Conservation (phyloP, 1,140 invertebrate genomes). For the Akabosia matsudoensis region DNA sequence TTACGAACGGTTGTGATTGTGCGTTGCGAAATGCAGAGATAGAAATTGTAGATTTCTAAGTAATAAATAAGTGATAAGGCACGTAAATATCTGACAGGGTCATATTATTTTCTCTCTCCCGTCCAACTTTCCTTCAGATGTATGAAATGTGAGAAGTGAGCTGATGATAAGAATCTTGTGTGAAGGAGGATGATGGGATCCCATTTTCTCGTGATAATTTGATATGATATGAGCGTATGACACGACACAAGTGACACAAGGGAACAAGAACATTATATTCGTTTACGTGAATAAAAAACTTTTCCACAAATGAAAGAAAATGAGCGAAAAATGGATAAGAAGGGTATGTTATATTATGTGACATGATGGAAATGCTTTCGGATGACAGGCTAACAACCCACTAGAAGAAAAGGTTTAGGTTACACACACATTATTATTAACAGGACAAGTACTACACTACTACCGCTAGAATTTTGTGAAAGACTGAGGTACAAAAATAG, state of each 20-base stretch:
- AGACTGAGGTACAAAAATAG: too few relatives aligned
- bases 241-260: slow-evolving; percentile 8
- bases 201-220: slow-evolving; percentile 19
- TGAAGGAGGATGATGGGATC: slow-evolving; percentile 14
- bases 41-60: not conserved
- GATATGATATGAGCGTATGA: slow-evolving; percentile 19
- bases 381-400: slow-evolving; percentile 20
- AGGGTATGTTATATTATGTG: not conserved
- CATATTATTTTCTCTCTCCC: not conserved
- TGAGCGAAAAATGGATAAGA: not conserved
- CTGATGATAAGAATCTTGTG: slow-evolving; percentile 12
- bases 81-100: slow-evolving; percentile 3
- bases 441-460: not conserved
- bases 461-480: not conserved
- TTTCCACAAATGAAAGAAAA: slow-evolving; percentile 15
- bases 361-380: slow-evolving; percentile 14
- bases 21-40: not conserved
- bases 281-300: not conserved
- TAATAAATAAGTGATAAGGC: not conserved
- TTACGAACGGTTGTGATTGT: too few relatives aligned
- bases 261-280: too few relatives aligned
- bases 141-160: slow-evolving; percentile 15
- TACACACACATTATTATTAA: not conserved
- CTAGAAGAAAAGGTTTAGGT: slow-evolving; percentile 7
- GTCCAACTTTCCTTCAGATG: not conserved